Evolutionary conservation across 2,113 vertebrate genomes (phyloP).

Genomic region (Peromyscus leucopus): DNA sequence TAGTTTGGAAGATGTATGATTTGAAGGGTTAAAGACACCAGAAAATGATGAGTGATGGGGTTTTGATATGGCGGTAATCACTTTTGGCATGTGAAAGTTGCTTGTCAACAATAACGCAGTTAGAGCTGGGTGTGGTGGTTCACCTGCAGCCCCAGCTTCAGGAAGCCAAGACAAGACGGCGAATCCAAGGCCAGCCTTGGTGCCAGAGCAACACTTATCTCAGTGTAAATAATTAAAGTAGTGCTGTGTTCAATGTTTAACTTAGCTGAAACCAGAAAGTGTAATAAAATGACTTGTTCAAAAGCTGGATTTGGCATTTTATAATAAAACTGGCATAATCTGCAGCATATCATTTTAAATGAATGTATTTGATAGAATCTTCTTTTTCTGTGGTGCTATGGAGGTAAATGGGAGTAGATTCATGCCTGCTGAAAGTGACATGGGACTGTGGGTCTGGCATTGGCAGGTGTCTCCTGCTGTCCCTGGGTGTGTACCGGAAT

Average conservation of each 20-base stretch:
- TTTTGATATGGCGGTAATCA: conserved; percentile 16
- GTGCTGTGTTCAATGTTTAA: conserved; percentile 22
- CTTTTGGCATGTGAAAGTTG: background rate
- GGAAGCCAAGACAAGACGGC: background rate
- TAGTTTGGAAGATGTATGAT: conserved; percentile 32
- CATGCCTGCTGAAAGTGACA: background rate
- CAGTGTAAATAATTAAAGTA: background rate
- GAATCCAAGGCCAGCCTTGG: background rate
- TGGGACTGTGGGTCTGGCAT: background rate
- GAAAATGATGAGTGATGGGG: conserved; percentile 30
- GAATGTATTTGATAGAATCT: conserved; percentile 10
- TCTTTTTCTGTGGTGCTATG: background rate
- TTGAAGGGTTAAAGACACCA: conserved; percentile 22
- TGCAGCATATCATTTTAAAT: conserved; percentile 52
- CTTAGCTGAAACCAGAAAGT: conserved; percentile 38
- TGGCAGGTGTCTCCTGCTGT: background rate
- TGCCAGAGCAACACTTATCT: background rate
- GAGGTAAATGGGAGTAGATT: conserved; percentile 17
- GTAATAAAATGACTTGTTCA: conserved; percentile 21
- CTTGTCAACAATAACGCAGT: background rate
- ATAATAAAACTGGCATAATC: conserved; percentile 33
- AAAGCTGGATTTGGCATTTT: conserved; percentile 59
- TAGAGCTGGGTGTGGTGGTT: background rate
- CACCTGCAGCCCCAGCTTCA: background rate
- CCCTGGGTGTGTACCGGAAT: background rate